Evolutionary conservation across 2,113 vertebrate genomes (phyloP), one percentile per base, ranked within the genome.

Genomic region (Mus spicilegus): DNA sequence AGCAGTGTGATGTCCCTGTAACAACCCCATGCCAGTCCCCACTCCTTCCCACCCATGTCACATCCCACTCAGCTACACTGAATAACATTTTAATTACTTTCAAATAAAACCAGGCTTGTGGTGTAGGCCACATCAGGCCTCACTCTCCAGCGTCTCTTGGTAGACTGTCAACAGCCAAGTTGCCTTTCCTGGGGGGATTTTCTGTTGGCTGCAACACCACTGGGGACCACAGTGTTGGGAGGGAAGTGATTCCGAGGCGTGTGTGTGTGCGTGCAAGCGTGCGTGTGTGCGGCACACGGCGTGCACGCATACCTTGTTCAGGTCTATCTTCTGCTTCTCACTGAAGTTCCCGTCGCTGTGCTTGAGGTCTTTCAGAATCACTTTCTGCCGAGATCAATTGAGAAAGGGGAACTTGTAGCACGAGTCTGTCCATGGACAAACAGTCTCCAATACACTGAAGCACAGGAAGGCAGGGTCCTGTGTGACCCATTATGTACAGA

Each of bases 351-450:
- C 99, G 5, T 99, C 99, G 0, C 91, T 98, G 92, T 99, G 98
- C 96, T 98, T 99, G 94, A 99, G 98, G 90, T 99, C 99, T 97
- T 99, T 99, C 76, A 99, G 96, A 93, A 99, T 99, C 8, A 99
- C 99, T 72, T 99, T 98, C 99, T 99, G 96, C 97, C 98, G 72
- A 85, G 95, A 97, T 89, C 95, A 93, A 56, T 77, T 42, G 58
- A 67, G 89, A 91, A 49, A 75, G 80, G 24, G 63, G 78, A n/a
- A n/a, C 7, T 12, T 67, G 61, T 30, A 33, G 61, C 26, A 4
- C 1, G 5, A 5, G 7, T 65, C 82, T 46, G 65, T 19, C 13
- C 61, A 42, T 28, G 26, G 82, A 46, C 58, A 46, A 2, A 42
- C 7, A 3, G 5, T 30, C 26, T 65, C 39, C 82, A 30, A 42